A percentile compares a stretch with the other conserved stretches of the same genome.
These are phyloP conservation scores for Bucorvus abyssinicus DNA, from an alignment of 2,797 vertebrate species.

Conservation along the genomic window DNA sequence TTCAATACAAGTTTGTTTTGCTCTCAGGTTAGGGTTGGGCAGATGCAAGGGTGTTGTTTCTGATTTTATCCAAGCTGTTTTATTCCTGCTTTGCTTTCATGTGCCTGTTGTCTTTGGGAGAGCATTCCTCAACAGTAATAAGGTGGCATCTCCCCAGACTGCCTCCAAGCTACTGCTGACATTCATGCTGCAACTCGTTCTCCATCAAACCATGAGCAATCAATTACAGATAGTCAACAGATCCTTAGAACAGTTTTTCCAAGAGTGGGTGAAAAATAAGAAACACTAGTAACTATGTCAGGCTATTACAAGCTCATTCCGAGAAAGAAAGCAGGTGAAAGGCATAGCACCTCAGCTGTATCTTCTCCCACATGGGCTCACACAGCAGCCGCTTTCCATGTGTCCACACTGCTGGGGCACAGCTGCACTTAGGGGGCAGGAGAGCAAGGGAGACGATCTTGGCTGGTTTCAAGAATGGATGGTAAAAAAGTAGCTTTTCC, in stretches of 20 bases:
- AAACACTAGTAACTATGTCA: not conserved
- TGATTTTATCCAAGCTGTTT: constrained; percentile 34
- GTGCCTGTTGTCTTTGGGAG: constrained; percentile 4
- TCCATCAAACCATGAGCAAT: not conserved
- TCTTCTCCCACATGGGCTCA: not conserved
- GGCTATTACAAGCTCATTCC: not conserved
- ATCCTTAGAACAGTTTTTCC: not conserved
- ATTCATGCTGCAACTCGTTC: constrained; percentile 47
- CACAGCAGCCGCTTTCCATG: not conserved
- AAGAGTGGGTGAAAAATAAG: not conserved
- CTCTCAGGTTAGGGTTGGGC: not conserved
- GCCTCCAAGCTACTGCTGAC: not conserved
- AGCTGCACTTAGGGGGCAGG: not conserved
- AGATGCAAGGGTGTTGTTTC: not conserved
- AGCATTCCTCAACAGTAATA: constrained; percentile 4
- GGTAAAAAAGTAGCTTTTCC: not conserved
- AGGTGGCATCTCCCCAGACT: constrained; percentile 36
- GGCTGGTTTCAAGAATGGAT: not conserved
- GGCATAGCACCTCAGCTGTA: not conserved
- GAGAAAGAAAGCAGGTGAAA: not conserved
- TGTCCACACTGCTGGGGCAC: not conserved
- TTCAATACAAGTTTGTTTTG: constrained; percentile 9
- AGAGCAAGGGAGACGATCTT: rapidly evolving
- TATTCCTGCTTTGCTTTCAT: not conserved
- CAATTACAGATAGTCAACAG: constrained; percentile 8